Percentiles rank a stretch among this genome's conserved stretches.
These are phyloP conservation scores for Denticeps clupeoides DNA, from an alignment of 2,797 vertebrate genomes.

Conservation along the genomic window DNA sequence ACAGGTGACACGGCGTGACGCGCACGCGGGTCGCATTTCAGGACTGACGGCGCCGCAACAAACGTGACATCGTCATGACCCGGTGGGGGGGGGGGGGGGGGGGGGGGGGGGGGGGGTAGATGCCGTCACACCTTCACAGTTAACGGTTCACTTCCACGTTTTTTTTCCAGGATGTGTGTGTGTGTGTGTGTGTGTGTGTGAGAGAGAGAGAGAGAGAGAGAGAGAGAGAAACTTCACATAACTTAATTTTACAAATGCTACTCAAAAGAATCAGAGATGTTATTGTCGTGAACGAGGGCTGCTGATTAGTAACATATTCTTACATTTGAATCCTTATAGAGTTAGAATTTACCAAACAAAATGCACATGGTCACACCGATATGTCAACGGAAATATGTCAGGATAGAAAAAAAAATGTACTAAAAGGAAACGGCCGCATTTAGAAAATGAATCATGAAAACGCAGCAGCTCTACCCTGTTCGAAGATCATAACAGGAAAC, in stretches of 20 bases:
- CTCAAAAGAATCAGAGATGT: too few relatives aligned
- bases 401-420: neutral
- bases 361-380: too few relatives aligned
- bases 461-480: constrained; percentile 21
- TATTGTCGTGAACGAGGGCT: too few relatives aligned
- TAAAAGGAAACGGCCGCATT: neutral
- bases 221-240: too few relatives aligned
- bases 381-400: too few relatives aligned
- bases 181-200: too few relatives aligned
- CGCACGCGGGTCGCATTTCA: constrained; percentile 21
- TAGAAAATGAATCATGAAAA: neutral
- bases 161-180: too few relatives aligned
- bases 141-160: neutral
- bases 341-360: too few relatives aligned
- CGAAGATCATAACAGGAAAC: constrained; percentile 56
- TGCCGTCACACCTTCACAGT: neutral
- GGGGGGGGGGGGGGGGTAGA: constrained; percentile 1
- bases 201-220: too few relatives aligned
- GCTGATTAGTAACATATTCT: too few relatives aligned
- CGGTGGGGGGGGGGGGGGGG: neutral
- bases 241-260: too few relatives aligned
- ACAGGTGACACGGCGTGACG: constrained; percentile 14
- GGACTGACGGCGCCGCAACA: constrained; percentile 15
- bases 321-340: too few relatives aligned
- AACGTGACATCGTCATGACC: constrained; percentile 16